Percentiles rank a stretch among this genome's conserved stretches.
Evolutionary conservation across 2,888 invertebrate genomes (phyloP).

Genomic region (Caenorhabditis uteleia): DNA sequence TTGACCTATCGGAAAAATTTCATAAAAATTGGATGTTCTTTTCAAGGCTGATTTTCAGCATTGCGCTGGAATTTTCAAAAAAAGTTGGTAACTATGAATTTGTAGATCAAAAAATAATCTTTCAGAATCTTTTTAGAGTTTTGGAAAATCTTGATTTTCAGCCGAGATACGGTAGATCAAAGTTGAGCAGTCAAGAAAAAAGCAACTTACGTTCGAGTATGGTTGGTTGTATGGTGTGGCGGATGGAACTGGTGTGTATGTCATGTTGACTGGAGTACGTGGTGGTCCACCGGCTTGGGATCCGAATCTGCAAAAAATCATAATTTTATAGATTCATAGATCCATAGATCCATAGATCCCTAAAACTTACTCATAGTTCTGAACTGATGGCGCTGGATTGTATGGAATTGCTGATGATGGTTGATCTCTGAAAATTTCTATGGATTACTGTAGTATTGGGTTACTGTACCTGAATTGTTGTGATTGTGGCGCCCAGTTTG

Average conservation of each 20-base stretch:
- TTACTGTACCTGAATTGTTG: constrained; percentile 16
- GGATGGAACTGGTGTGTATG: constrained; percentile 35
- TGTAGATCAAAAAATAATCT: too few species aligned
- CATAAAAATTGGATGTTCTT: too few species aligned
- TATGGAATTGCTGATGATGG: constrained; percentile 8
- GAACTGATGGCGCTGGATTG: constrained; percentile 34
- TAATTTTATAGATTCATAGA: background rate
- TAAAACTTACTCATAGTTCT: constrained; percentile 35
- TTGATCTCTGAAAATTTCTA: background rate
- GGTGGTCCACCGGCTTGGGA: background rate
- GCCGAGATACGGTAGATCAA: too few species aligned
- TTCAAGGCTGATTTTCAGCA: too few species aligned
- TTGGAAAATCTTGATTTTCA: too few species aligned
- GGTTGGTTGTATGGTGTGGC: constrained; percentile 25
- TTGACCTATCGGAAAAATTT: too few species aligned
- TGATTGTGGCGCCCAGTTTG: constrained; percentile 33
- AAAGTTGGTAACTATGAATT: too few species aligned
- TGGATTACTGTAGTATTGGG: too few species aligned
- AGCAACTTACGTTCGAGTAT: constrained; percentile 21
- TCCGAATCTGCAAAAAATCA: too few species aligned
- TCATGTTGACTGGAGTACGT: constrained; percentile 23
- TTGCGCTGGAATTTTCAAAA: too few species aligned
- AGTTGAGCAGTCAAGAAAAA: too few species aligned
- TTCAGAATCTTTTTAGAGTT: too few species aligned
- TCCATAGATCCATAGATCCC: background rate